phyloP scores from a whole-genome alignment of 2,113 vertebrate genomes.

The Motacilla alba region DNA sequence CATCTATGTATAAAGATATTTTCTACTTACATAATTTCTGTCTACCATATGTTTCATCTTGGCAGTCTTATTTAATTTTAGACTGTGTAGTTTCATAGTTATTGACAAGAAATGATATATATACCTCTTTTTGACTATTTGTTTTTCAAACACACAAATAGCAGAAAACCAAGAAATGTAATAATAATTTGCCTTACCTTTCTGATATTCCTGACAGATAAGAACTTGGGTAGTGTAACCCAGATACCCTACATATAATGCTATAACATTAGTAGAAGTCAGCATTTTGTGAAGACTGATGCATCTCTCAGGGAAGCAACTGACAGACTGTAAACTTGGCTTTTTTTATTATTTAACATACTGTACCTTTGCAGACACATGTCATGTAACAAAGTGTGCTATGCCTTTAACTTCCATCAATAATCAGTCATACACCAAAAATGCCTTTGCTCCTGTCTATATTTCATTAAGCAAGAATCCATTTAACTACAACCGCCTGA shows the following conservation, averaged over 20 bases:
- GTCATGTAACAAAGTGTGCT: background rate
- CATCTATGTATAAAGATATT: background rate
- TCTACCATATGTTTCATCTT: conserved; percentile 31
- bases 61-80: conserved; percentile 14
- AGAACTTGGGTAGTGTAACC: background rate
- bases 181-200: background rate
- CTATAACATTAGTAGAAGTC: background rate
- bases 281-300: background rate
- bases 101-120: background rate
- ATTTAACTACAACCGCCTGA: background rate
- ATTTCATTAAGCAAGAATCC: background rate
- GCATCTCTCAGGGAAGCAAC: background rate
- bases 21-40: conserved; percentile 9
- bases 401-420: background rate
- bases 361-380: background rate
- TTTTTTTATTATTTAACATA: background rate
- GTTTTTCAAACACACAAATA: background rate
- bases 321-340: background rate
- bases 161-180: background rate
- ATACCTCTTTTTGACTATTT: background rate
- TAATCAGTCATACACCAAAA: background rate
- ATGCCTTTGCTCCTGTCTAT: background rate
- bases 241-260: background rate
- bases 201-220: background rate
- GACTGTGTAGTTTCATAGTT: background rate